Percentiles rank a stretch among this genome's conserved stretches.
phyloP scores from a whole-genome alignment of 35 echinoderm and acorn worm genomes.

The Ptychodera flava region DNA sequence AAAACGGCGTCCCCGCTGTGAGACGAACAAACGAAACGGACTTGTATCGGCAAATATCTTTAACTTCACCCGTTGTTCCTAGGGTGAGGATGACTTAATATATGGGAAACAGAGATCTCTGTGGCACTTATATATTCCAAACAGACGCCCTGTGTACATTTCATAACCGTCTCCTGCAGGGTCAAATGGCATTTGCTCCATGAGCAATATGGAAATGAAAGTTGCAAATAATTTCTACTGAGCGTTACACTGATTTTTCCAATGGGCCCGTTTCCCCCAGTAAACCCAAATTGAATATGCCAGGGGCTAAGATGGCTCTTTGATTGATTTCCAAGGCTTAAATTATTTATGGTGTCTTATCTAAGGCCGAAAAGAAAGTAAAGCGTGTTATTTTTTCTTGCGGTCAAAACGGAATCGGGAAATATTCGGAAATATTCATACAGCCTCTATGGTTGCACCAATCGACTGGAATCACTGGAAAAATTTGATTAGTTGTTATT shows the following conservation, averaged over 20 bases:
- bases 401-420: too few relatives aligned
- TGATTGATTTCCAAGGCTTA: not conserved
- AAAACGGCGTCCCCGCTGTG: not conserved
- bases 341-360: not conserved
- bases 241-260: not conserved
- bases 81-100: not conserved
- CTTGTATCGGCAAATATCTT: not conserved
- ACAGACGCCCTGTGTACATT: not conserved
- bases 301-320: not conserved
- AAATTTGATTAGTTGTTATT: too few relatives aligned
- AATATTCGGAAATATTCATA: too few relatives aligned
- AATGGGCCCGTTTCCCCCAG: not conserved
- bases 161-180: not conserved
- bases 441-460: too few relatives aligned
- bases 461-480: too few relatives aligned
- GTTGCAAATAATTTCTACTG: not conserved
- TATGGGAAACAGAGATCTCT: not conserved
- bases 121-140: not conserved
- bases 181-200: not conserved
- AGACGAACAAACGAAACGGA: not conserved
- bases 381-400: too few relatives aligned
- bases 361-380: too few relatives aligned
- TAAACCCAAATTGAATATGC: not conserved
- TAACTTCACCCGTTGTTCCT: not conserved
- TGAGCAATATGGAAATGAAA: not conserved